Percentiles rank a stretch among this genome's conserved stretches.
These are phyloP conservation scores for Lepidochitona cinerea DNA, from an alignment of 2,888 invertebrate genomes.

Conservation along the genomic window DNA sequence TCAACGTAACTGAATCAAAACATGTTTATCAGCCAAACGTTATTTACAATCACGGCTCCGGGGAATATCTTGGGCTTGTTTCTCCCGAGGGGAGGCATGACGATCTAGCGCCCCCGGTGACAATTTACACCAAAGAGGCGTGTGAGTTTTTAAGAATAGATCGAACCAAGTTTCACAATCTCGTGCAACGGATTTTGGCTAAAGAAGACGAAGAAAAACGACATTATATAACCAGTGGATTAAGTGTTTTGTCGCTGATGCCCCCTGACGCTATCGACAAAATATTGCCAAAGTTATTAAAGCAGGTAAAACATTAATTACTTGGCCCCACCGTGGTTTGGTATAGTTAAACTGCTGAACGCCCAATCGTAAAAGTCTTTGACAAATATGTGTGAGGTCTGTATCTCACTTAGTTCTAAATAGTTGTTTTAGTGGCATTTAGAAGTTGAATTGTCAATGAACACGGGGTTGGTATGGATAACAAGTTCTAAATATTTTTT, in stretches of 20 bases:
- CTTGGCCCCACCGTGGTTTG: too few species aligned
- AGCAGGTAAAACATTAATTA: too few species aligned
- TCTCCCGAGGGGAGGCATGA: constrained; percentile 50
- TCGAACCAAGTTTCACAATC: constrained; percentile 46
- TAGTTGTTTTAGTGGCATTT: too few species aligned
- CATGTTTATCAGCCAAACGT: constrained; percentile 58
- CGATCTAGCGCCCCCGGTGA: constrained; percentile 56
- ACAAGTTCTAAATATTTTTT: too few species aligned
- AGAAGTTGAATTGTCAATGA: too few species aligned
- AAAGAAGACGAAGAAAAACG: constrained; percentile 40
- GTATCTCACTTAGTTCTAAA: too few species aligned
- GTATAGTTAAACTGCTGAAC: too few species aligned
- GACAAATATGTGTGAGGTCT: too few species aligned
- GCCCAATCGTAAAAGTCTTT: too few species aligned
- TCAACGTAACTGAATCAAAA: constrained; percentile 39
- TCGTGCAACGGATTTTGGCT: constrained; percentile 35
- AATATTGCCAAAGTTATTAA: constrained; percentile 46
- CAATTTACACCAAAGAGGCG: constrained; percentile 53
- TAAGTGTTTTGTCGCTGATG: constrained; percentile 41
- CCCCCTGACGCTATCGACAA: constrained; percentile 44
- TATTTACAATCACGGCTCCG: constrained; percentile 59
- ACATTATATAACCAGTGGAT: constrained; percentile 33
- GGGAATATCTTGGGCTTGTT: constrained; percentile 57
- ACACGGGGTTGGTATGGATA: too few species aligned
- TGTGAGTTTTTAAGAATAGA: constrained; percentile 51